A percentile compares a stretch with the other conserved stretches of the same genome.
Conservation (phyloP, 2,888 invertebrate species). For the Polyploca ridens region DNA sequence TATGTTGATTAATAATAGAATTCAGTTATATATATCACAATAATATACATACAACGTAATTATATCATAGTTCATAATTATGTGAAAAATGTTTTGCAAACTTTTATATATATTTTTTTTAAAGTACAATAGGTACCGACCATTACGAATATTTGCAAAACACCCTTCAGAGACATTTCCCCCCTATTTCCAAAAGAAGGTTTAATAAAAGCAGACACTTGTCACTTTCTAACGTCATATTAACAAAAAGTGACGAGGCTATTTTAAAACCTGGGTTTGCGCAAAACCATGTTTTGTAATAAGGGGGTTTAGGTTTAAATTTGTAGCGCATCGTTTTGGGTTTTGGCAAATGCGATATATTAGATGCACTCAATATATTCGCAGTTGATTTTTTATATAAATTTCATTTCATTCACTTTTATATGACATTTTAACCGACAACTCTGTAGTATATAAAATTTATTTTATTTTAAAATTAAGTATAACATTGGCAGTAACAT, state of each 20-base stretch:
- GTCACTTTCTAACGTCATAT: no score
- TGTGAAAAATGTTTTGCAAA: neutral
- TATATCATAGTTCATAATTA: conserved; percentile 24
- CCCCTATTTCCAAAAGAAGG: no score
- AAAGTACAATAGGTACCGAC: neutral
- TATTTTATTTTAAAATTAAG: neutral
- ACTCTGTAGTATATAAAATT: neutral
- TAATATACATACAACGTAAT: conserved; percentile 50
- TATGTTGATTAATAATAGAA: conserved; percentile 51
- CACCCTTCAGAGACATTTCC: no score
- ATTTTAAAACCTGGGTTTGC: no score
- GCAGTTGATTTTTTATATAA: neutral
- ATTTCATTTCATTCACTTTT: no score
- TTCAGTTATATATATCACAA: conserved; percentile 52
- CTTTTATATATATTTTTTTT: neutral
- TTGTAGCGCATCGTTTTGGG: no score
- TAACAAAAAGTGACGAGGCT: no score
- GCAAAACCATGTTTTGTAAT: no score
- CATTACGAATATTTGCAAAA: neutral
- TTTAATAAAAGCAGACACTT: no score
- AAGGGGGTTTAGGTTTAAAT: no score
- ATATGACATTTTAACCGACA: neutral
- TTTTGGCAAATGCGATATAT: no score
- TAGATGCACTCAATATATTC: no score
- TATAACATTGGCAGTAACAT: neutral